Evolutionary conservation across 2,888 invertebrate genomes (phyloP), one percentile per base, ranked within the genome.

Genomic region (Ornithoptera alexandrae): DNA sequence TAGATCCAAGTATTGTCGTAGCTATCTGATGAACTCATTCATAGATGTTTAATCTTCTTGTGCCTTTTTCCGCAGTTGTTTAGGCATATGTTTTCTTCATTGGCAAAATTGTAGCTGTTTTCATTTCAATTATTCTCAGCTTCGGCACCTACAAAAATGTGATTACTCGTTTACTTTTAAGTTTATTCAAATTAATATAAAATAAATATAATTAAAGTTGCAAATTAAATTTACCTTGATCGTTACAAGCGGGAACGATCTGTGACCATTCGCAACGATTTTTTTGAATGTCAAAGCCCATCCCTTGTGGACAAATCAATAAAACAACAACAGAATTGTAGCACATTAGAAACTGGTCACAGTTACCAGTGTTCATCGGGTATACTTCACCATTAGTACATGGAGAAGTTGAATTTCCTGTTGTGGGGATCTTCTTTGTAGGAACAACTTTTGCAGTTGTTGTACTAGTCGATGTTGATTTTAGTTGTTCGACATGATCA

Each of bases 251-350:
- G 0, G 94, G 81, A 0, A 97, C 96, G 78, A 94, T 93, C 83
- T 97, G 97, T 3, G 97, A 96, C 97, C 97, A 97, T 78, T 97
- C 96, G 80, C 97, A 97, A 59, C 94, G 94, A 74, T 95, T 95
- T 15, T 88, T 93, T 2, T 92, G 93, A 30, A 94, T 89, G 82
- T 95, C 95, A 89, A 95, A 97, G 18, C 53, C 53, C 53, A 53
- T 18, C 5, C 53, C 53, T 18, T 17, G 53, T 15, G 53, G 53
- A 15, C 53, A 53, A 53, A 53, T n/a, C 53, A 53, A 15, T 53
- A 53, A 7, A 53, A 53, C 53, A n/a, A 53, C 15, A 17, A 53
- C n/a, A 18, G 17, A 17, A 53, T 53, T 12, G 96, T 97, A 71
- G 59, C 71, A 71, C 46, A 65, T 68, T 22, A 67, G 58, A 30